Conservation (phyloP, 2,797 vertebrate genomes). For the Anableps anableps region DNA sequence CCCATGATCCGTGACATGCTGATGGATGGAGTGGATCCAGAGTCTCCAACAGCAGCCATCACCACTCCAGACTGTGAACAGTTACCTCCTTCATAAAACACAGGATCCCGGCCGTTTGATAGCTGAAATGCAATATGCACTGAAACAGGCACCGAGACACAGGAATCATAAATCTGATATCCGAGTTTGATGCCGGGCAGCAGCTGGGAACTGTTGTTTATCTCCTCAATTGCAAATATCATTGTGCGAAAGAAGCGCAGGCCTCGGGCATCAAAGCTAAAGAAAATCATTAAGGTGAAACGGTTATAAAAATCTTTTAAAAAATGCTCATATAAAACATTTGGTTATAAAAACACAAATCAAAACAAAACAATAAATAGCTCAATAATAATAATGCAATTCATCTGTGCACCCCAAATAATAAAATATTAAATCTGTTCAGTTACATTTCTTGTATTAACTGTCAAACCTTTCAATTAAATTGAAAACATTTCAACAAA, state of each 20-base stretch:
- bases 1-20: constrained; percentile 34
- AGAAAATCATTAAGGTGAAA: constrained; percentile 57
- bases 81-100: background rate
- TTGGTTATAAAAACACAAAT: background rate
- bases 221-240: constrained; percentile 68
- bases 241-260: constrained; percentile 61
- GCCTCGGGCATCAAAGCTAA: constrained; percentile 49
- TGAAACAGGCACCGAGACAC: constrained; percentile 52
- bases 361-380: background rate
- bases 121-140: constrained; percentile 59
- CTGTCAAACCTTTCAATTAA: background rate
- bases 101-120: constrained; percentile 19
- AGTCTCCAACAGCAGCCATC: constrained; percentile 65
- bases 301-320: background rate
- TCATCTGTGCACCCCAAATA: background rate
- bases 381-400: background rate
- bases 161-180: constrained; percentile 70
- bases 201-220: constrained; percentile 65
- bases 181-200: constrained; percentile 61
- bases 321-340: background rate
- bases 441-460: background rate
- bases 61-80: constrained; percentile 47
- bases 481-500: background rate
- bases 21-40: constrained; percentile 74
- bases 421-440: background rate